phyloP scores from a whole-genome alignment of 2,888 invertebrate species.

The Torymus aiolomorphi region DNA sequence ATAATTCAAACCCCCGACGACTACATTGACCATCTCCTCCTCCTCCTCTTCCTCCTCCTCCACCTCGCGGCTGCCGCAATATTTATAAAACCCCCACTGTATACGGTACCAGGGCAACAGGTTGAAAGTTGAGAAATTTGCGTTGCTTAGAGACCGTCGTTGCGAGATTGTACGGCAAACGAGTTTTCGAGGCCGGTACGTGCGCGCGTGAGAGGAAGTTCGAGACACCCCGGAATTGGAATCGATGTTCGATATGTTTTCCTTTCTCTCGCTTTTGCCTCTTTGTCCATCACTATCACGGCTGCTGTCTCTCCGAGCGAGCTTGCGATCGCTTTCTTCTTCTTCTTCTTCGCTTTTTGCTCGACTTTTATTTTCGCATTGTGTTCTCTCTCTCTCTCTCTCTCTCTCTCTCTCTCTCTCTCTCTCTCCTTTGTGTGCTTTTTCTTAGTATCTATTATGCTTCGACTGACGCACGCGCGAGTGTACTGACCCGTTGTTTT shows the following conservation, averaged over 20 bases:
- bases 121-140: constrained; percentile 39
- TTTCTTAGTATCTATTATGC: constrained; percentile 50
- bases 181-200: constrained; percentile 36
- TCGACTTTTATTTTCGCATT: constrained; percentile 5
- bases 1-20: no score
- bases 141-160: constrained; percentile 21
- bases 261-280: constrained; percentile 21
- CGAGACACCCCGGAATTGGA: constrained; percentile 50
- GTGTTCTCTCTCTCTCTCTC: no score
- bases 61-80: constrained; percentile 5
- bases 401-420: not conserved
- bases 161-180: constrained; percentile 46
- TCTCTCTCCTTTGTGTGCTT: constrained; percentile 37
- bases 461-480: not conserved
- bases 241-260: constrained; percentile 57
- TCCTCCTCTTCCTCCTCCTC: no score
- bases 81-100: constrained; percentile 37
- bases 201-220: constrained; percentile 22
- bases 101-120: constrained; percentile 29
- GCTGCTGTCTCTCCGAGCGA: not conserved
- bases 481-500: not conserved
- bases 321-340: not conserved
- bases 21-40: no score
- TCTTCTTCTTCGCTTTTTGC: constrained; percentile 2
- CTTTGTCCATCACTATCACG: constrained; percentile 44